These are phyloP conservation scores for Myotis davidii DNA, from an alignment of 2,113 vertebrate genomes.

Conservation along the genomic window DNA sequence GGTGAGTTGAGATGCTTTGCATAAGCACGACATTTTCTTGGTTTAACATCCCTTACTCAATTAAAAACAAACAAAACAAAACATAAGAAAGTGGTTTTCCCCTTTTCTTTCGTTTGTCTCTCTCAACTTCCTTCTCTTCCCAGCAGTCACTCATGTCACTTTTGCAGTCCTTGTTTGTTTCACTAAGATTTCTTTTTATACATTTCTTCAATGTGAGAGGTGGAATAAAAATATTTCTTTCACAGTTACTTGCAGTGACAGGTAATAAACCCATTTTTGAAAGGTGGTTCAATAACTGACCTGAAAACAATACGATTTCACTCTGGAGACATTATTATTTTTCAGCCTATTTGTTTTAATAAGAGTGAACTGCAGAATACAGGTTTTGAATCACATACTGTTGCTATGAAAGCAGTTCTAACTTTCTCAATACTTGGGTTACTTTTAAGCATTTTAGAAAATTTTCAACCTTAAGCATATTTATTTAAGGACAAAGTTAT, in stretches of 20 bases:
- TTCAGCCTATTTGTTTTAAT: conserved; percentile 54
- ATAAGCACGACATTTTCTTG: conserved; percentile 14
- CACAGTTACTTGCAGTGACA: neutral
- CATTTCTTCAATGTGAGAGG: conserved; percentile 9
- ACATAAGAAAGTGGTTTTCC: neutral
- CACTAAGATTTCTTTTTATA: conserved; percentile 40
- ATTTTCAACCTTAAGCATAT: neutral
- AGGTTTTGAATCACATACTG: neutral
- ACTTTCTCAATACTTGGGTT: neutral
- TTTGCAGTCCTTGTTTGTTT: conserved; percentile 44
- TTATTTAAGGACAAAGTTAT: conserved; percentile 41
- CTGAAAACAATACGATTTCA: conserved; percentile 44
- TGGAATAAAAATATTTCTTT: conserved; percentile 57
- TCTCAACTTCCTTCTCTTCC: conserved; percentile 26
- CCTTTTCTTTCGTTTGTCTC: neutral
- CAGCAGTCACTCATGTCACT: neutral
- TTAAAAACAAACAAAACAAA: neutral
- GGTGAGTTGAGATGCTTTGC: conserved; percentile 8
- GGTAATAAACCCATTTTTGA: conserved; percentile 57
- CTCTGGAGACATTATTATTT: conserved; percentile 29
- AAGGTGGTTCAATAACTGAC: conserved; percentile 44
- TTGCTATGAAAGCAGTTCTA: neutral
- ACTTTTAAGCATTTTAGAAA: conserved; percentile 32
- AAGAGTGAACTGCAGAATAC: neutral
- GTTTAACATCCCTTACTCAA: conserved; percentile 10